Percentiles rank a stretch among this genome's conserved stretches.
phyloP scores from a whole-genome alignment of 2,113 vertebrate species.

The Lipophrys pholis region DNA sequence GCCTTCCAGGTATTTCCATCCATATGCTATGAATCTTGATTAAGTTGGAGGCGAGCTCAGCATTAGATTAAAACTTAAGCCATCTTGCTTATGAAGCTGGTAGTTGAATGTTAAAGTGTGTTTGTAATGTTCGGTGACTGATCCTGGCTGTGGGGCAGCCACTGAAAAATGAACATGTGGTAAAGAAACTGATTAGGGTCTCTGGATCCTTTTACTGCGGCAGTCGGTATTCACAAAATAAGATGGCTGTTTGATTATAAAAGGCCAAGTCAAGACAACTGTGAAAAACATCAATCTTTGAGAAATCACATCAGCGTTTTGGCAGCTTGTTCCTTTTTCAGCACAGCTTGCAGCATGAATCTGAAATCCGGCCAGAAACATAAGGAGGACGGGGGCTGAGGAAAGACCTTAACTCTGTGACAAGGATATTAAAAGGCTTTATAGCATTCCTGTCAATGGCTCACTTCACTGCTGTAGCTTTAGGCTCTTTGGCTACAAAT shows the following conservation, averaged over 20 bases:
- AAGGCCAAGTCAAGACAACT: conserved; percentile 28
- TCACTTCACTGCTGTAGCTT: conserved; percentile 41
- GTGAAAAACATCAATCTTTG: conserved; percentile 22
- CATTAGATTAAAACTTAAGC: neutral
- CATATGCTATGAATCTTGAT: neutral
- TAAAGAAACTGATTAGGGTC: conserved; percentile 10
- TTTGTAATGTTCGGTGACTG: conserved; percentile 8
- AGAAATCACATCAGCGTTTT: conserved; percentile 12
- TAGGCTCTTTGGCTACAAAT: conserved; percentile 45
- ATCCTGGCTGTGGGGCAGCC: neutral
- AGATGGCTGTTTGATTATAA: conserved; percentile 22
- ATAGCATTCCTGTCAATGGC: conserved; percentile 42
- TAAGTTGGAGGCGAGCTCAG: neutral
- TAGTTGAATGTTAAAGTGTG: conserved; percentile 17
- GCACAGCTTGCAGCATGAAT: conserved; percentile 21
- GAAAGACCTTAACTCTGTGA: conserved; percentile 45
- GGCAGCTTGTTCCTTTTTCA: conserved; percentile 25
- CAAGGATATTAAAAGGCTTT: conserved; percentile 54
- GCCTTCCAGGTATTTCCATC: neutral
- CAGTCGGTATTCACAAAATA: conserved; percentile 9
- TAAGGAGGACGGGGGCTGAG: neutral
- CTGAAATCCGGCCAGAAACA: conserved; percentile 42
- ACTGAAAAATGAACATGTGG: conserved; percentile 23
- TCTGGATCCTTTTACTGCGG: conserved; percentile 16
- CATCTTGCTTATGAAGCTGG: conserved; percentile 10